A percentile compares a stretch with the other conserved stretches of the same genome.
Conservation (phyloP, 2,797 vertebrate species). For the Steatocranus sp. region DNA sequence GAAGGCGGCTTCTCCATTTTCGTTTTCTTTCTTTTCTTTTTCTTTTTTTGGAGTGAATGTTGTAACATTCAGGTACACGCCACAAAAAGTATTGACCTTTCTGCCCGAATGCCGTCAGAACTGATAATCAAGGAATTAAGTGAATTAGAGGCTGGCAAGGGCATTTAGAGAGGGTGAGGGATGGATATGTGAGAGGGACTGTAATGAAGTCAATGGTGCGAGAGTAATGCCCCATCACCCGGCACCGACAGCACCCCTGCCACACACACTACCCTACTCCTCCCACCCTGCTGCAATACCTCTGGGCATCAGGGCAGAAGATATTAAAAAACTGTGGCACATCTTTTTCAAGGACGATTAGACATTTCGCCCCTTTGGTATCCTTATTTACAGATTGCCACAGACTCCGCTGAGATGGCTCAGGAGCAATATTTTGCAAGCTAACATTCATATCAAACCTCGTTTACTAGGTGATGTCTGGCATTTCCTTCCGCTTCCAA, state of each 20-base stretch:
- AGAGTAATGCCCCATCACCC: slow-evolving; percentile 73
- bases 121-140: slow-evolving; percentile 76
- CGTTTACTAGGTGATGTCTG: slow-evolving; percentile 14
- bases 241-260: slow-evolving; percentile 42
- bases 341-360: slow-evolving; percentile 72
- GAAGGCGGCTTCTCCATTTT: slow-evolving; percentile 5
- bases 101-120: slow-evolving; percentile 60
- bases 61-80: slow-evolving; percentile 56
- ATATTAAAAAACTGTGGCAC: slow-evolving; percentile 69
- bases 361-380: slow-evolving; percentile 55
- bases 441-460: slow-evolving; percentile 28
- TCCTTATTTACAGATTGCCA: slow-evolving; percentile 60
- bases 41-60: background rate
- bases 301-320: slow-evolving; percentile 65
- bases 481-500: slow-evolving; percentile 15
- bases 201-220: slow-evolving; percentile 77
- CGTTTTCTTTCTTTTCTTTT: background rate
- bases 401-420: slow-evolving; percentile 25
- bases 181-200: slow-evolving; percentile 67
- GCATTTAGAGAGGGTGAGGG: slow-evolving; percentile 58
- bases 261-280: slow-evolving; percentile 40
- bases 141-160: slow-evolving; percentile 71
- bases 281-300: slow-evolving; percentile 55
- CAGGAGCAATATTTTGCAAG: slow-evolving; percentile 25
- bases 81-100: slow-evolving; percentile 69